These are phyloP conservation scores for Trachymyrmex cornetzi DNA, from an alignment of 1,140 invertebrate genomes.

Conservation along the genomic window DNA sequence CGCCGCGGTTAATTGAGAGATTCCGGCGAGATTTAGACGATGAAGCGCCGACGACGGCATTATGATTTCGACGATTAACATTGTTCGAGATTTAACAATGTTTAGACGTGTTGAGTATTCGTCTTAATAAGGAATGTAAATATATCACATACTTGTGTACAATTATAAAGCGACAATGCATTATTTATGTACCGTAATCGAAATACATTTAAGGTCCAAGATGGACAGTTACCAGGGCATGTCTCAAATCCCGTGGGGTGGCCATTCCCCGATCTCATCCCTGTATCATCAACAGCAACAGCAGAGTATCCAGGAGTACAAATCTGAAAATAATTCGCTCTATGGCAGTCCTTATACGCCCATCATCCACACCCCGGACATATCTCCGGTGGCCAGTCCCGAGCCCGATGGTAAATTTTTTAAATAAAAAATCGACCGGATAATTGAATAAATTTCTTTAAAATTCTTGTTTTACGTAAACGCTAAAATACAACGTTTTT, in stretches of 20 bases:
- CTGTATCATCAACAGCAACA: slow-evolving; percentile 85
- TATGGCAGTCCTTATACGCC: slow-evolving; percentile 86
- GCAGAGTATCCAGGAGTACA: slow-evolving; percentile 85
- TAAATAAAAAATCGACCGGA: not conserved
- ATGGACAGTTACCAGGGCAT: slow-evolving; percentile 86
- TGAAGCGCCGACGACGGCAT: not conserved
- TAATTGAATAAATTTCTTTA: not conserved
- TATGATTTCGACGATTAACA: slow-evolving; percentile 5
- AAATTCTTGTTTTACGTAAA: not conserved
- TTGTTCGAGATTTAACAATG: not conserved
- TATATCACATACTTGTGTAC: too few relatives aligned
- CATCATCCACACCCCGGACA: slow-evolving; percentile 85
- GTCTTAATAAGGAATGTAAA: not conserved
- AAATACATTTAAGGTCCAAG: slow-evolving; percentile 81
- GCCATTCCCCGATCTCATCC: slow-evolving; percentile 85
- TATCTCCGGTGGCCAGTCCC: slow-evolving; percentile 85
- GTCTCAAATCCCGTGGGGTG: slow-evolving; percentile 85
- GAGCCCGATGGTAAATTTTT: slow-evolving; percentile 83
- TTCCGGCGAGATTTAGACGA: slow-evolving; percentile 25
- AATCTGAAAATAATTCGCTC: slow-evolving; percentile 86
- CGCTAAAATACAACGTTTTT: not conserved
- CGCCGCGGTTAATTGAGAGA: slow-evolving; percentile 45
- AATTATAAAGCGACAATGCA: not conserved
- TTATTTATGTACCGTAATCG: not conserved
- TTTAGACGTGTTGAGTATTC: not conserved